A percentile compares a stretch with the other conserved stretches of the same genome.
Conservation (phyloP, 2,797 vertebrate genomes). For the Percopsis omiscomaycus region DNA sequence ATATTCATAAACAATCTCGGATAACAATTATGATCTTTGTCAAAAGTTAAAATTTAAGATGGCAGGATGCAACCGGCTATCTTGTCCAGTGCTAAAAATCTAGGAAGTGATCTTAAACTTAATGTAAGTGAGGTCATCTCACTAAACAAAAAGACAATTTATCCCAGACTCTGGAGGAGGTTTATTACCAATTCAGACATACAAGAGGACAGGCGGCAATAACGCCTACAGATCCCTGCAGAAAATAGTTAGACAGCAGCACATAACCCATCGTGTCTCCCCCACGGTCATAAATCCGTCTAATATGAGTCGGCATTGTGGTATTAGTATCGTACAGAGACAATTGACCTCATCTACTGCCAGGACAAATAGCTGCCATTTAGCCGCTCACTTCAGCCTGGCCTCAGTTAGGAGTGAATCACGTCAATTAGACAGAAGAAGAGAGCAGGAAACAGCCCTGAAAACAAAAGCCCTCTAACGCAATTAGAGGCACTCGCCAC, state of each 20-base stretch:
- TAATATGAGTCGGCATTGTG: conserved; percentile 44
- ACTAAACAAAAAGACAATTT: too few species aligned
- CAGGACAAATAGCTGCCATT: conserved; percentile 56
- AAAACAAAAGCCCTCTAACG: conserved; percentile 10
- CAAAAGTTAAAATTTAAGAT: too few species aligned
- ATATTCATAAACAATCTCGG: too few species aligned
- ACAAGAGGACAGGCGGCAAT: conserved; percentile 24
- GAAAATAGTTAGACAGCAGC: conserved; percentile 3
- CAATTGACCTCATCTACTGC: conserved; percentile 63
- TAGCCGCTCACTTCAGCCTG: conserved; percentile 27
- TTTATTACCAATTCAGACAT: conserved; percentile 18
- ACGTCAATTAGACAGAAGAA: conserved; percentile 59
- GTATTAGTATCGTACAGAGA: conserved; percentile 52
- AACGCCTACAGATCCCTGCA: conserved; percentile 38
- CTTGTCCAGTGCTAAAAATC: too few species aligned
- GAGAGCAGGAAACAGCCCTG: conserved; percentile 25
- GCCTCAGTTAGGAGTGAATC: conserved; percentile 53
- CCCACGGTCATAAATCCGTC: conserved; percentile 53
- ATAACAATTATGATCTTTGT: too few species aligned
- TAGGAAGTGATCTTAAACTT: too few species aligned
- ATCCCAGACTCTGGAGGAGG: too few species aligned
- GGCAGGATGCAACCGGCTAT: too few species aligned
- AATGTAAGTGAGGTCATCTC: too few species aligned
- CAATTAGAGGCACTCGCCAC: conserved; percentile 48
- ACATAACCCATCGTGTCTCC: conserved; percentile 30